phyloP scores from a whole-genome alignment of 2,888 invertebrate genomes.

The Agonopterix alstromeriana region DNA sequence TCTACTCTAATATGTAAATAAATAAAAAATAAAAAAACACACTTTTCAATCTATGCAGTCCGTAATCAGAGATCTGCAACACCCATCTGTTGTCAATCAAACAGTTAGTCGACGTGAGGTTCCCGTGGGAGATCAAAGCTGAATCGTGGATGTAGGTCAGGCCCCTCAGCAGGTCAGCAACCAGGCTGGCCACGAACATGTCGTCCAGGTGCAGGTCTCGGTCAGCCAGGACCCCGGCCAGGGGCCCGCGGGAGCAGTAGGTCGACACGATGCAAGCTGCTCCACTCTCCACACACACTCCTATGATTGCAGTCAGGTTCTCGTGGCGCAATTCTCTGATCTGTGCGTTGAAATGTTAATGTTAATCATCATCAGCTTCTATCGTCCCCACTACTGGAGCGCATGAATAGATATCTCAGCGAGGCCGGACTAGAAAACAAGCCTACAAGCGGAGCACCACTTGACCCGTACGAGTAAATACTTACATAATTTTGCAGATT shows the following conservation, averaged over 20 bases:
- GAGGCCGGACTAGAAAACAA: too few relatives aligned
- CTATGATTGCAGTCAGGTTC: conserved; percentile 89
- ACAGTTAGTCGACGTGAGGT: conserved; percentile 90
- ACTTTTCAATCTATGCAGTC: conserved; percentile 89
- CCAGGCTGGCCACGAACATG: conserved; percentile 93
- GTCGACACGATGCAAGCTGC: conserved; percentile 85
- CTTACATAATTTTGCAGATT: not conserved
- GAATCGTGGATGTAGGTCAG: conserved; percentile 90
- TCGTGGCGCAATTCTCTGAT: conserved; percentile 89
- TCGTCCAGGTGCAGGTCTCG: conserved; percentile 89
- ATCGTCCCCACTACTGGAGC: too few relatives aligned
- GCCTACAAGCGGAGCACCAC: too few relatives aligned
- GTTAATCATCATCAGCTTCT: too few relatives aligned
- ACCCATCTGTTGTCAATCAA: conserved; percentile 94
- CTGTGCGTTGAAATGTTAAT: conserved; percentile 40
- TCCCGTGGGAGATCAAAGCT: conserved; percentile 88
- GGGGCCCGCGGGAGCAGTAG: conserved; percentile 88
- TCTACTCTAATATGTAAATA: not conserved
- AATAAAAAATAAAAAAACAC: conserved; percentile 20
- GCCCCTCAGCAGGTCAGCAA: conserved; percentile 91
- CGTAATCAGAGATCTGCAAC: conserved; percentile 92
- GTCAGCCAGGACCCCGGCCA: conserved; percentile 65
- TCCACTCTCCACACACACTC: conserved; percentile 88
- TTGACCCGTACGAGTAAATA: not conserved
- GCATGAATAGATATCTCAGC: too few relatives aligned